Evolutionary conservation across 2,888 invertebrate genomes (phyloP), one percentile per base, ranked within the genome.

Genomic region (Pandemis heparana): DNA sequence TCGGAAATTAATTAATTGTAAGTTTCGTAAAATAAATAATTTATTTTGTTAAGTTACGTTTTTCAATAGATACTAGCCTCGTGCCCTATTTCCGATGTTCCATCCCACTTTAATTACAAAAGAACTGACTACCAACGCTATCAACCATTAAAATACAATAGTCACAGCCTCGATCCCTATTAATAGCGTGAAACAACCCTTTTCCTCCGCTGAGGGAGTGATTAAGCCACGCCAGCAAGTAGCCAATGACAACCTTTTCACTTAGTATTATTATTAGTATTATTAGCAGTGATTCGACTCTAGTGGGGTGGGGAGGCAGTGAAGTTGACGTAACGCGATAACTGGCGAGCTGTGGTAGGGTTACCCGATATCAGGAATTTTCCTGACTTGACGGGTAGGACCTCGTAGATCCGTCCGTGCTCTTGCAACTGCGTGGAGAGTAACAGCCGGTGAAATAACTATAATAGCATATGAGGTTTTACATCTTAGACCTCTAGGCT

Each of bases 321-420:
- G 56, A 39, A 59, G 59, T 64, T 10, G 59, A 64, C 38, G 56
- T 70, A 70, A 70, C 18, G 38, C 53, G 64, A 64, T 59, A 70
- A 64, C 46, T 46, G 48, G 8, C 46, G 63, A 56, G 16, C 63
- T 43, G 59, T 43, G 46, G 39, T 23, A 23, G 56, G 56, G 56
- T 56, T 56, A 12, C 23, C 10, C 9, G 23, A 53, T n/a, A 16
- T 18, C 53, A 8, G 8, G 5, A 18, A 6, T 53, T 16, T 48
- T n/a, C n/a, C n/a, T 6, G 48, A 53, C 2, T 16, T 16, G 16
- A 18, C 7, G 16, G n/a, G 8, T 18, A 14, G 14, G 46, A 46
- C 12, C 2, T 46, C 46, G 23, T 32, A 32, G 23, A 32, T 32
- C 23, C 23, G 4, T 2, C 23, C 23, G 23, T 32, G 23, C 23